A percentile compares a stretch with the other conserved stretches of the same genome.
phyloP scores from a whole-genome alignment of 2,888 invertebrate genomes.

The Sinotaia quadrata region DNA sequence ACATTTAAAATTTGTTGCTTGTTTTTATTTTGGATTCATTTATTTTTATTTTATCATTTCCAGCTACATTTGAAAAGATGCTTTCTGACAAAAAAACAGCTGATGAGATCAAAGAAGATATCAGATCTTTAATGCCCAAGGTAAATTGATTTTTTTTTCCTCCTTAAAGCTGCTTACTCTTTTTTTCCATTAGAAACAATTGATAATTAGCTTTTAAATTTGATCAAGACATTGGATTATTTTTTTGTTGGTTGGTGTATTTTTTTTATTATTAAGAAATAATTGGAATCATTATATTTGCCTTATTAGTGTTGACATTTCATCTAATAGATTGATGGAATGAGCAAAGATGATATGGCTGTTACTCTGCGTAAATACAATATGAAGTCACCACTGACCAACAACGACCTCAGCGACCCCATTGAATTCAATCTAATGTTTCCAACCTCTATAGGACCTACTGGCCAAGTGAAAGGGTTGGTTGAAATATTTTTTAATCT shows the following conservation, averaged over 20 bases:
- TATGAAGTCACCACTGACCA: constrained; percentile 95
- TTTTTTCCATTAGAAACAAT: not conserved
- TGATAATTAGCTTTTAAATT: not conserved
- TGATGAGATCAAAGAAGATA: constrained; percentile 81
- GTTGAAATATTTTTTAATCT: too few relatives aligned
- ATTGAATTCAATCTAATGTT: constrained; percentile 99
- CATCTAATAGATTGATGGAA: constrained; percentile 82
- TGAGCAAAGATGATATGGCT: constrained; percentile 91
- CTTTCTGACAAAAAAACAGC: constrained; percentile 85
- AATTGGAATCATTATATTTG: too few relatives aligned
- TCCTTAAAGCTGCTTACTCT: too few relatives aligned
- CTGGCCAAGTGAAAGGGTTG: constrained; percentile 92
- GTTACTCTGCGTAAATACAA: constrained; percentile 86
- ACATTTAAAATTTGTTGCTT: not conserved
- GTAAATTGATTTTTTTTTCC: too few relatives aligned
- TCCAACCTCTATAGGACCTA: constrained; percentile 96
- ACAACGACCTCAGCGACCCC: constrained; percentile 93
- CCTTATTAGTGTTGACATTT: not conserved
- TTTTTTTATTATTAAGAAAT: not conserved
- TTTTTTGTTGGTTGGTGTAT: not conserved
- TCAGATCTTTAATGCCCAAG: constrained; percentile 81
- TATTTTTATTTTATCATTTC: constrained; percentile 16
- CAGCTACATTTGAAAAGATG: constrained; percentile 86
- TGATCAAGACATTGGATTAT: not conserved
- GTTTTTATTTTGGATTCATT: not conserved